Conservation (phyloP, 2,888 invertebrate species). For the Mythimna albipuncta region DNA sequence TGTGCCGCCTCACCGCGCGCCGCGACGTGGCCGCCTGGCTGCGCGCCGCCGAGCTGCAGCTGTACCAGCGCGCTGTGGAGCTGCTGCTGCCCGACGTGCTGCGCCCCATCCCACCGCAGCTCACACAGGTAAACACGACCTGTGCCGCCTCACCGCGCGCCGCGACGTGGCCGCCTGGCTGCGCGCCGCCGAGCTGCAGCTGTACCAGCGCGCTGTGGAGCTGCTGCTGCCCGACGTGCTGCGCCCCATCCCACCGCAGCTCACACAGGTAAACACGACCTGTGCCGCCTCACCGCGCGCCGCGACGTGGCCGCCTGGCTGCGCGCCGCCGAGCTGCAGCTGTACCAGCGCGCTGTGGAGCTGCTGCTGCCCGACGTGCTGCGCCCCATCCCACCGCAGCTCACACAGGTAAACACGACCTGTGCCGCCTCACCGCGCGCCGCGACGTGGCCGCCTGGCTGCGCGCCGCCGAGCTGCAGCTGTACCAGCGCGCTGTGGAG, state of each 20-base stretch:
- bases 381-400: conserved; percentile 39
- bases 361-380: conserved; percentile 92
- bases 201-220: conserved; percentile 99
- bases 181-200: conserved; percentile 95
- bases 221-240: conserved; percentile 92
- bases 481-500: conserved; percentile 99
- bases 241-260: conserved; percentile 39
- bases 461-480: conserved; percentile 95
- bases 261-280: too few species aligned
- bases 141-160: conserved; percentile 93
- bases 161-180: conserved; percentile 94
- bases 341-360: conserved; percentile 99
- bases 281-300: conserved; percentile 93
- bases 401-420: too few species aligned
- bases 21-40: conserved; percentile 94
- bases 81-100: conserved; percentile 92
- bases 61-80: conserved; percentile 99
- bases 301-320: conserved; percentile 94
- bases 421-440: conserved; percentile 93
- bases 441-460: conserved; percentile 94
- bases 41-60: conserved; percentile 95
- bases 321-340: conserved; percentile 95
- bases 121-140: too few species aligned
- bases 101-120: conserved; percentile 39
- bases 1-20: conserved; percentile 93